Base-by-base conservation (phyloP, 2,888 invertebrate species). In the Helleia helle region DNA sequence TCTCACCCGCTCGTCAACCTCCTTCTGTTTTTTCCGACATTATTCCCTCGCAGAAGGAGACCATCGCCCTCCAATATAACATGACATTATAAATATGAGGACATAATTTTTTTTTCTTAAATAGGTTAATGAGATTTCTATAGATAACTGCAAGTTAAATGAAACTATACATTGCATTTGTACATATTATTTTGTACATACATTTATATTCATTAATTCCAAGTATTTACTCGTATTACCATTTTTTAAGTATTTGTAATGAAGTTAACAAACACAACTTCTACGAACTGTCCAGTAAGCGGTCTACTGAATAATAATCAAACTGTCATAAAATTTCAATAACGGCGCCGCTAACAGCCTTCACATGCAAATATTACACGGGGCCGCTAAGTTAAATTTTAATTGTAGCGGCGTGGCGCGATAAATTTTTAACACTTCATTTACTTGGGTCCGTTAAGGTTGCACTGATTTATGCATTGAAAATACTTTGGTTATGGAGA, bases 311-410 rank as follows among this genome's bases (percentile, higher is more conserved):
- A 83, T 81, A 80, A 80, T 80, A 81, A 83, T 83, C 72, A 77
- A 79, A 80, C 72, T 75, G 73, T 68, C 79, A 79, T 83, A 83
- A 83, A 84, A 84, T 84, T 83, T 81, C 83, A 84, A 84, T 83
- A 83, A 81, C 70, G 71, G 66, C 70, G 38, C 40, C 53, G 63
- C 55, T 77, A 84, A 83, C 76, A 67, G 76, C 73, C 46, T 60
- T 56, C 42, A 44, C 54, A 84, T 84, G 80, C 76, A 80, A 84
- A 84, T 84, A 51, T 43, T 41, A 30, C 44, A 27, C 42, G 42
- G 46, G 46, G 44, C n/a, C n/a, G n/a, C n/a, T n/a, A n/a, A n/a
- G n/a, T 43, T 44, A 51, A 52, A 49, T 63, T 59, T 59, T 71
- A 73, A 79, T 73, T 74, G 68, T 67, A 42, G 30, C 31, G 38